Percentiles rank a stretch among this genome's conserved stretches.
Evolutionary conservation across 2,797 vertebrate species (phyloP).

Genomic region (Sebastiscus tertius): DNA sequence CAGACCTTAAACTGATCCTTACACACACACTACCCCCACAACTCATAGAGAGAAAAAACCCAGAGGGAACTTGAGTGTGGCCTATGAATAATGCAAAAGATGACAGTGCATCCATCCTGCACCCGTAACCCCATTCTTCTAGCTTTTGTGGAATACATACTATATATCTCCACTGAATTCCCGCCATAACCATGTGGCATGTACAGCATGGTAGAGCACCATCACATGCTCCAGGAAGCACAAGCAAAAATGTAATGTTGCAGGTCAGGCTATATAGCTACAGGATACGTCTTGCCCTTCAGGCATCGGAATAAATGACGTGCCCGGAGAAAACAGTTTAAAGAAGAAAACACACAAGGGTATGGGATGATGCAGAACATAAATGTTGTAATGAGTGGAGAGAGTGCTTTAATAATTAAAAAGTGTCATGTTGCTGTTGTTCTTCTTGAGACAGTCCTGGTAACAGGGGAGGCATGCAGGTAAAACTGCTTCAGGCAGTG

Average conservation of each 20-base stretch:
- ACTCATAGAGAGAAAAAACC: slow-evolving; percentile 34
- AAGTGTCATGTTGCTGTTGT: slow-evolving; percentile 19
- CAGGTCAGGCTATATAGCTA: slow-evolving; percentile 4
- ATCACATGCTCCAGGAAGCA: slow-evolving; percentile 38
- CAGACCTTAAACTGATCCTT: slow-evolving; percentile 48
- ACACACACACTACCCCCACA: background rate
- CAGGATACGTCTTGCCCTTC: slow-evolving; percentile 14
- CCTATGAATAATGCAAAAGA: slow-evolving; percentile 77
- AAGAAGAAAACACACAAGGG: background rate
- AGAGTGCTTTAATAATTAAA: slow-evolving; percentile 48
- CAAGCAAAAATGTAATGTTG: slow-evolving; percentile 37
- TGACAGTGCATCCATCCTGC: slow-evolving; percentile 64
- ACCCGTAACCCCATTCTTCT: slow-evolving; percentile 46
- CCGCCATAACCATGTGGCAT: slow-evolving; percentile 8
- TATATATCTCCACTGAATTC: slow-evolving; percentile 28
- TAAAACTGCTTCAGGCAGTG: slow-evolving; percentile 9
- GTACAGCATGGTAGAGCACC: slow-evolving; percentile 20
- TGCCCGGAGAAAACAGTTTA: background rate
- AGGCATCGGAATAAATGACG: slow-evolving; percentile 5
- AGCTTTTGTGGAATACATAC: slow-evolving; percentile 24
- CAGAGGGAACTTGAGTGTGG: slow-evolving; percentile 60
- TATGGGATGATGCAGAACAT: slow-evolving; percentile 14
- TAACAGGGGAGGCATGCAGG: slow-evolving; percentile 1
- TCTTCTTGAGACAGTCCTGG: background rate
- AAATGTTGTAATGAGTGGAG: slow-evolving; percentile 1